Evolutionary conservation across 2,113 vertebrate genomes (phyloP), one percentile per base, ranked within the genome.

Genomic region (Sorex fumeus): DNA sequence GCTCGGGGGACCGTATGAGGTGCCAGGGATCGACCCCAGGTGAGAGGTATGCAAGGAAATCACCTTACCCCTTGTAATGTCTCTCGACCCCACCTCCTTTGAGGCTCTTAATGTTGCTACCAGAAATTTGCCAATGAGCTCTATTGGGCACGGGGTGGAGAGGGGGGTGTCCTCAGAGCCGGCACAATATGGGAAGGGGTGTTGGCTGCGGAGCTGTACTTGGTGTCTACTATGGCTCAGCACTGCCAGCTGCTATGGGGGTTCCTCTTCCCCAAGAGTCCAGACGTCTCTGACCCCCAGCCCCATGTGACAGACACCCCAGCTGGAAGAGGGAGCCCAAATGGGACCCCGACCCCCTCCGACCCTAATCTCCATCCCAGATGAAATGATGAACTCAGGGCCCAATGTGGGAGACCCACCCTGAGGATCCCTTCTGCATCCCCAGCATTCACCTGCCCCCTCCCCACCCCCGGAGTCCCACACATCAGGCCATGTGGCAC

Each of bases 401-500:
- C 47, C 53, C 16, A n/a, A 16, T 0, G 0, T 0, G 2, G 40
- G 13, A 0, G 1, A 30, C 75, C 70, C 45, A n/a, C 6, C 64
- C 25, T 6, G 0, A 11, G 5, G 11, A 64, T 28, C 28, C 27
- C 0, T 15, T 77, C 81, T 10, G 3, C 45, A 62, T 78, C 53
- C 81, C 91, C 25, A 11, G 34, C 47, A 15, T 50, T 13, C 13
- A 9, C 2, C 47, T 10, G 47, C 47, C 47, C 40, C 84, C 18
- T 16, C 10, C 11, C 12, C 13, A 50, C 30, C 45, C 71, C 23
- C 60, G 70, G 45, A 57, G 28, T 16, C 27, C 18, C 0, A 1
- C 62, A 30, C 91, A 93, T 81, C 86, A 83, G 92, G 71, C 88
- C 57, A 88, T 32, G 70, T 23, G 47, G 21, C 72, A 81, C 45